Conservation (phyloP, 2,797 vertebrate genomes). For the Lycodopsis pacificus region DNA sequence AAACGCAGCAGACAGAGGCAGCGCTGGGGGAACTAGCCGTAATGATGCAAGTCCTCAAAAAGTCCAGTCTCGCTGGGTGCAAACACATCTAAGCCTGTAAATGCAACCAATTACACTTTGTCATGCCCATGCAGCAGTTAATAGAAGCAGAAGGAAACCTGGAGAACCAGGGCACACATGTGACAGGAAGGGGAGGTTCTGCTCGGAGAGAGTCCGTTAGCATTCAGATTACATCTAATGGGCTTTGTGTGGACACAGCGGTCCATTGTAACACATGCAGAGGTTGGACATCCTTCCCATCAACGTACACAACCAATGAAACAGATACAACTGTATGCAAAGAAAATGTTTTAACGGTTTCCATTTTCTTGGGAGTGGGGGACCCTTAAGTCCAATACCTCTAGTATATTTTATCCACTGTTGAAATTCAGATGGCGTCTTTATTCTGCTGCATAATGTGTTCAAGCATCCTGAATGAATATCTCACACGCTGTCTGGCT, state of each 20-base stretch:
- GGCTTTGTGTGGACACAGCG: background rate
- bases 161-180: slow-evolving; percentile 23
- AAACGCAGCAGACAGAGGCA: slow-evolving; percentile 22
- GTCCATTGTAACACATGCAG: slow-evolving; percentile 11
- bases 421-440: too few relatives aligned
- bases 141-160: slow-evolving; percentile 36
- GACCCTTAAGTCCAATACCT: too few relatives aligned
- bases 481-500: background rate
- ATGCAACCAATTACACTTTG: slow-evolving; percentile 7
- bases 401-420: too few relatives aligned
- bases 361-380: too few relatives aligned
- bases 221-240: slow-evolving; percentile 22
- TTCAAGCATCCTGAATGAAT: background rate
- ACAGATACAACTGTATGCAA: background rate
- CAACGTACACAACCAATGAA: background rate
- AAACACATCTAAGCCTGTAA: slow-evolving; percentile 25
- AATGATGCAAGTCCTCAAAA: slow-evolving; percentile 11
- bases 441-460: too few relatives aligned
- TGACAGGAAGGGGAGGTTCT: slow-evolving; percentile 2
- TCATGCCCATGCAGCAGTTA: slow-evolving; percentile 19
- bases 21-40: slow-evolving; percentile 3
- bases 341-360: background rate
- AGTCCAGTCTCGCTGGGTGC: slow-evolving; percentile 11
- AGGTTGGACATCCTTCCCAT: slow-evolving; percentile 2
- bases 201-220: slow-evolving; percentile 4